Percentiles rank a stretch among this genome's conserved stretches.
Evolutionary conservation across 2,888 invertebrate genomes (phyloP).

Genomic region (Ochlodes sylvanus): DNA sequence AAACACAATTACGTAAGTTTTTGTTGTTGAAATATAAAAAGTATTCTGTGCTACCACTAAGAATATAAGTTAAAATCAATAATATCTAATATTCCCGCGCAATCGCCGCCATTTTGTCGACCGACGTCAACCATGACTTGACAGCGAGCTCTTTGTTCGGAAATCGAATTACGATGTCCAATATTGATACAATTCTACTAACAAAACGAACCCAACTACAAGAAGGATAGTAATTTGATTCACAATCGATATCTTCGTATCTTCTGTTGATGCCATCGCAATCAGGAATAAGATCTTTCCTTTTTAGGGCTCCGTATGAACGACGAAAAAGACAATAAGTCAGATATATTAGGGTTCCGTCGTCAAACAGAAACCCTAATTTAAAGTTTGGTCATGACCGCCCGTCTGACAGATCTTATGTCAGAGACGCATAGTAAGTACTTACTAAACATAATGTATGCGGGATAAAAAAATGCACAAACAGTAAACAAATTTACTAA

Average conservation of each 20-base stretch:
- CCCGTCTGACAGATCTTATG: too few species aligned
- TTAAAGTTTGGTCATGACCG: too few species aligned
- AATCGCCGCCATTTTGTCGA: slow-evolving; percentile 54
- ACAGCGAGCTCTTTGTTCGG: slow-evolving; percentile 60
- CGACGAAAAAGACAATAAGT: not conserved
- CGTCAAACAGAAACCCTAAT: too few species aligned
- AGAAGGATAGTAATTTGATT: slow-evolving; percentile 67
- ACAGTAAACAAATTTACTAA: too few species aligned
- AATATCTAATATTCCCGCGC: slow-evolving; percentile 19
- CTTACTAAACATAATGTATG: too few species aligned
- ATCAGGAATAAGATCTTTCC: not conserved
- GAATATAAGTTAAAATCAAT: not conserved
- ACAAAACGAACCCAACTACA: slow-evolving; percentile 67
- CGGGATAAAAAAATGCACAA: too few species aligned
- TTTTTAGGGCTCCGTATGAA: not conserved
- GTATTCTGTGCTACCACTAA: too few species aligned
- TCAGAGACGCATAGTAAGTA: too few species aligned
- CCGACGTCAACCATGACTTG: slow-evolving; percentile 56
- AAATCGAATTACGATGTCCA: slow-evolving; percentile 76
- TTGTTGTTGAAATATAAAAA: too few species aligned
- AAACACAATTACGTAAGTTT: too few species aligned
- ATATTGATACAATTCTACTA: slow-evolving; percentile 79
- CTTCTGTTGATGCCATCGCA: slow-evolving; percentile 44
- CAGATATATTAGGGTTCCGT: too few species aligned
- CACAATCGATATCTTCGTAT: slow-evolving; percentile 55